Base-by-base conservation (phyloP, 2,888 invertebrate species). In the Leptinotarsa juncta region DNA sequence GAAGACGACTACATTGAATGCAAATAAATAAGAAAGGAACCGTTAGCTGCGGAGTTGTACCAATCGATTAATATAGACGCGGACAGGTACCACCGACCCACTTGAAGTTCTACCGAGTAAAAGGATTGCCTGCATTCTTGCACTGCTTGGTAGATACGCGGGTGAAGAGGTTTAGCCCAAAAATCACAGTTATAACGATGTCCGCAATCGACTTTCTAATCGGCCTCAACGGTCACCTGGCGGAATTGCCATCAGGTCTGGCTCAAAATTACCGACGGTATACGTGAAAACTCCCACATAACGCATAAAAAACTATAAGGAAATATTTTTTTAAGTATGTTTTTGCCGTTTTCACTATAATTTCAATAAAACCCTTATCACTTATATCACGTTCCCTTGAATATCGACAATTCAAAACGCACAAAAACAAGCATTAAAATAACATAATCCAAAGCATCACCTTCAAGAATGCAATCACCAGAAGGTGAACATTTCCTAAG, bases 11-110 rank as follows among this genome's bases (percentile, higher is more conserved):
- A 62, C 62, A 62, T 62, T 26, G 42, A 62, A 62, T 62, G 62
- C 62, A 62, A 62, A 62, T 62, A 62, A 62, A 62, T 62, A 42
- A 62, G 62, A 62, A n/a, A 42, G n/a, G 62, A 62, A 62, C 62
- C 62, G 62, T 62, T 62, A 62, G 57, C 10, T 23, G 7, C 18
- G 60, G 26, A 57, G 57, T 62, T 32, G 62, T 15, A 18, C 15
- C n/a, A n/a, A 26, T 32, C 51, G 51, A 62, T 18, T 62, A n/a
- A 42, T 42, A 42, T 42, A 32, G n/a, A 62, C 62, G 32, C 62
- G 62, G 62, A 62, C 62, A 62, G 62, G 62, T 62, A 62, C 57
- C 23, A 57, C 42, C 62, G 42, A 62, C 62, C 62, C 42, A 62
- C 42, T 62, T 62, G 10, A 16, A n/a, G 62, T 26, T 12, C 16